Conservation (phyloP, 2,797 vertebrate species). For the Platyrinchus mystaceus region DNA sequence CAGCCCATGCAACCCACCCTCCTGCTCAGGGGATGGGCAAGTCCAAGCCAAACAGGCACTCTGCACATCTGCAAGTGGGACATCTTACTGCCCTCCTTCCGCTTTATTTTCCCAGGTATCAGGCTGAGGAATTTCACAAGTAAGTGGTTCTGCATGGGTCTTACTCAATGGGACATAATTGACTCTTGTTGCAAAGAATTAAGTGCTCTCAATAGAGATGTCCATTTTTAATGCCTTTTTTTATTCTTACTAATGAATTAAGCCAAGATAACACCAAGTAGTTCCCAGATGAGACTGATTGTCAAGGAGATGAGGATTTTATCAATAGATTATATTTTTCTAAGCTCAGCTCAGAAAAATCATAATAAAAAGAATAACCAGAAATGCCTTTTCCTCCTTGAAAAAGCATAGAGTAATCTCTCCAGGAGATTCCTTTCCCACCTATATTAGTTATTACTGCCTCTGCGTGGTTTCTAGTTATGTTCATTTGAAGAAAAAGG, state of each 20-base stretch:
- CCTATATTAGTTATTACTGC: slow-evolving; percentile 52
- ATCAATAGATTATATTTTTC: not conserved
- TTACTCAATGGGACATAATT: slow-evolving; percentile 3
- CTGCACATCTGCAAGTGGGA: not conserved
- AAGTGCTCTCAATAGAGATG: slow-evolving; percentile 54
- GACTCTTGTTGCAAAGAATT: slow-evolving; percentile 51
- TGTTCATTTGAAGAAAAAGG: slow-evolving; percentile 14
- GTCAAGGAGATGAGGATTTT: slow-evolving; percentile 33
- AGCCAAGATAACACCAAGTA: slow-evolving; percentile 50
- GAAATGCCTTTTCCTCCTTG: not conserved
- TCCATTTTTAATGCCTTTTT: slow-evolving; percentile 41
- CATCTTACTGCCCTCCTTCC: not conserved
- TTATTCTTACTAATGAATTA: slow-evolving; percentile 57
- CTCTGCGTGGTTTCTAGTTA: slow-evolving; percentile 58
- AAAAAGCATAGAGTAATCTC: slow-evolving; percentile 32
- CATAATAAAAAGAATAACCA: not conserved
- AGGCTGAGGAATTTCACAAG: slow-evolving; percentile 3
- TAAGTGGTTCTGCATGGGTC: not conserved
- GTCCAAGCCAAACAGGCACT: not conserved
- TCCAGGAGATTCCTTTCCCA: slow-evolving; percentile 46
- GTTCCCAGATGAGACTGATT: slow-evolving; percentile 55
- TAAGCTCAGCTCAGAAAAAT: not conserved
- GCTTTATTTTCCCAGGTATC: not conserved
- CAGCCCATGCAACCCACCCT: not conserved
- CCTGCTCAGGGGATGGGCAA: not conserved